Base-by-base conservation (phyloP, 2,113 vertebrate species). In the Pangasianodon hypophthalmus region DNA sequence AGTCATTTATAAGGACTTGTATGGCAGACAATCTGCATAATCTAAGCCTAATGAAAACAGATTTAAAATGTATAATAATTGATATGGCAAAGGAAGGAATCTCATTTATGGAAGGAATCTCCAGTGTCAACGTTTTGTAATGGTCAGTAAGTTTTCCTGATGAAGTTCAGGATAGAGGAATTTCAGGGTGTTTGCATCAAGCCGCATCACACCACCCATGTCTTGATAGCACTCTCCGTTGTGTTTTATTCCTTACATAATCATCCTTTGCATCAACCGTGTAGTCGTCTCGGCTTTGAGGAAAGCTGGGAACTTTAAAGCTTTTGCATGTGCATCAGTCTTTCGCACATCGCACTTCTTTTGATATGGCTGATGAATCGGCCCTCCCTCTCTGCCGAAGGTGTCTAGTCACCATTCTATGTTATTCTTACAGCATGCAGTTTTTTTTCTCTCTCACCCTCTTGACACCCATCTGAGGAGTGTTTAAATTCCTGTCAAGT, bases 401-500 rank as follows among this genome's bases (percentile, higher is more conserved):
- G 48, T 62, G 58, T 62, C n/a, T 64, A 87, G 16, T 19, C 69
- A 86, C 5, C 50, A 85, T 58, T 32, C 0, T 52, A 7, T 67
- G 19, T 67, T 84, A 44, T 85, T 80, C 82, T 26, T 50, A 26
- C 75, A 82, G 13, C 44, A 29, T 26, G 84, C 16, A 19, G 19
- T 60, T 87, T 71, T n/a, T 37, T 71, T n/a, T 37, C 84, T 81
- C 80, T 83, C 26, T 62, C 52, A 88, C 50, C 73, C 73, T 71
- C 81, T 71, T 86, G 82, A 83, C 84, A 80, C 71, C 26, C 58
- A 85, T 71, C 67, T 67, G 46, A 91, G 44, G 83, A 87, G 64
- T 90, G 91, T 88, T 91, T 91, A 91, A 84, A 83, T 88, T 87
- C 75, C 73, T 85, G 88, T 88, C 86, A 90, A 88, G 91, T 77